Base-by-base conservation (phyloP, 1,140 invertebrate species). In the Temnothorax nylanderi region DNA sequence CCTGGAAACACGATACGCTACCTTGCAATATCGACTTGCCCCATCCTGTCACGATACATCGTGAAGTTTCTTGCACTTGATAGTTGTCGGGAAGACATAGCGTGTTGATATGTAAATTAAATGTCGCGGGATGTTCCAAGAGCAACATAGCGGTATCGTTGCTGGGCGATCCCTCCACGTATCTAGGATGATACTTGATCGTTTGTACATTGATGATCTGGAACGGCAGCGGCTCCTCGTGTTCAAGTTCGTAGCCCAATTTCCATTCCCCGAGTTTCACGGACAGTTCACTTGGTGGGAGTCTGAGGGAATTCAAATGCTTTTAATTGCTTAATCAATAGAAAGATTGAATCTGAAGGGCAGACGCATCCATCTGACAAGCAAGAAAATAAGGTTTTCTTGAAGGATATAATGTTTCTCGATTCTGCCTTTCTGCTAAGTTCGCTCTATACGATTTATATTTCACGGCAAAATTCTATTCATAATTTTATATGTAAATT, bases 261-360 rank as follows among this genome's bases (percentile, higher is more conserved):
- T 98, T 97, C 97, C 97, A 98, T 97, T 98, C 98, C 10, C 98
- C 98, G 3, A 97, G 97, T 93, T 98, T 98, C 69, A 98, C 96
- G 0, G 97, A 96, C 1, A 98, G 94, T 88, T 98, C 97, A 41
- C 96, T 95, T 1, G 97, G 95, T 13, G 96, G 93, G 13, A 97
- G 92, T 71, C 97, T 97, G 88, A 5, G 77, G 34, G 0, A 49
- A 26, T 62, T 56, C 10, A 81, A 47, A 37, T 58, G 26, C 10
- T n/a, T 26, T 51, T 37, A 21, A 8, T 71, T 51, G 21, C 0
- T 13, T 26, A 65, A 62, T 26, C 6, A 34, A 47, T 16, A 37
- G 0, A 4, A 26, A 84, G 18, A 75, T 44, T 5, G 8, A 3
- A 37, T 10, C 6, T 71, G 10, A 69, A 44, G 21, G 0, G 1